phyloP scores from a whole-genome alignment of 2,113 vertebrate genomes.

The Ciconia maguari region DNA sequence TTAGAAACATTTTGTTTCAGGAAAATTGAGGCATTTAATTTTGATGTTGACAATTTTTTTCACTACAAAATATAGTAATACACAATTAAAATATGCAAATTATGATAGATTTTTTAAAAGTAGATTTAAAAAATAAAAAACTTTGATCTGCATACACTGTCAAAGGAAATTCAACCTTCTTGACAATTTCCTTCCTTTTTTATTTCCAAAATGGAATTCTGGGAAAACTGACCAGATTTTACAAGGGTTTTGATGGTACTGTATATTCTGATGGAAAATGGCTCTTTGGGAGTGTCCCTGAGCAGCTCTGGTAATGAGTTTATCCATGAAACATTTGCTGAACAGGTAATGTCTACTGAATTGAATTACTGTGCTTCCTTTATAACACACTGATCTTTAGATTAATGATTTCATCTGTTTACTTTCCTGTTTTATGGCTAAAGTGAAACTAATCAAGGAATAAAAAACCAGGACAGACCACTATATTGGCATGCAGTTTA shows the following conservation, averaged over 20 bases:
- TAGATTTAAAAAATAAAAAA: background rate
- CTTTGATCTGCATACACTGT: background rate
- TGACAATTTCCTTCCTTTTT: background rate
- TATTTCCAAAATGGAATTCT: background rate
- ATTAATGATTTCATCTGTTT: slow-evolving; percentile 63
- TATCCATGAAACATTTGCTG: slow-evolving; percentile 43
- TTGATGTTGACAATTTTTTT: background rate
- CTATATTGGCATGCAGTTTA: slow-evolving; percentile 34
- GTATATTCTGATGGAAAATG: slow-evolving; percentile 4
- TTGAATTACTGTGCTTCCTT: slow-evolving; percentile 57
- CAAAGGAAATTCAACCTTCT: background rate
- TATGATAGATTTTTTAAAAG: background rate
- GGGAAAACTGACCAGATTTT: background rate
- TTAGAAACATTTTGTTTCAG: background rate
- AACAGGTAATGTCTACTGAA: slow-evolving; percentile 52
- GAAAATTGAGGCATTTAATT: background rate
- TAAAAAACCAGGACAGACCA: background rate
- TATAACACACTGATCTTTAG: slow-evolving; percentile 50
- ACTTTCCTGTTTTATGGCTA: slow-evolving; percentile 51
- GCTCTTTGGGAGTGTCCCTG: background rate
- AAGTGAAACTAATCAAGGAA: slow-evolving; percentile 62
- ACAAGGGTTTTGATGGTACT: background rate
- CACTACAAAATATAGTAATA: background rate
- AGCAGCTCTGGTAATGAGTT: slow-evolving; percentile 14
- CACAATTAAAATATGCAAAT: background rate